Evolutionary conservation across 2,888 invertebrate genomes (phyloP).

Genomic region (Ormyrus thymus): DNA sequence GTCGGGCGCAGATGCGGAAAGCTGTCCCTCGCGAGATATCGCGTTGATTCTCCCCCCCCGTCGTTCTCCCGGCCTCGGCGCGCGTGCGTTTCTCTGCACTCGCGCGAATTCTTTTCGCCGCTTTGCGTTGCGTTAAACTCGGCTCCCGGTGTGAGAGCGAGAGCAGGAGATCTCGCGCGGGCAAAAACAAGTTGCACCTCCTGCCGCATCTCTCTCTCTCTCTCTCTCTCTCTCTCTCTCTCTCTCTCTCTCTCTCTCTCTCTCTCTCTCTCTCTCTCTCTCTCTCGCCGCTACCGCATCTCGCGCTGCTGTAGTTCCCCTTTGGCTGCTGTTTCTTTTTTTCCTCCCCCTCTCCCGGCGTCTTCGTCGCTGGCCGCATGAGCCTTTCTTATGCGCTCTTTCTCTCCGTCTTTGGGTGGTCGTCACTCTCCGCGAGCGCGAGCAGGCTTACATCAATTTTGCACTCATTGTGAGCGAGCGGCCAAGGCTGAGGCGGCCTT

Average conservation of each 20-base stretch:
- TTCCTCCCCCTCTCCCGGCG: neutral
- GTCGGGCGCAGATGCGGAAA: no score
- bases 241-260: conserved; percentile 7
- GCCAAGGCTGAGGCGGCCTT: conserved; percentile 50
- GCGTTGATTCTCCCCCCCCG: no score
- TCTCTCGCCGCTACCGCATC: neutral
- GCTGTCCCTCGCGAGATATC: no score
- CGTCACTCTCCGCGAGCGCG: conserved; percentile 44
- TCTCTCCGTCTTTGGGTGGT: conserved; percentile 53
- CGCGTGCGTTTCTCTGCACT: neutral
- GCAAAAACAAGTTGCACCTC: conserved; percentile 28
- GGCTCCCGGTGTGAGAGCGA: neutral
- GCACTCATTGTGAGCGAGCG: conserved; percentile 45
- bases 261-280: conserved; percentile 13
- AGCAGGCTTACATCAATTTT: conserved; percentile 50
- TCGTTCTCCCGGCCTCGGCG: neutral
- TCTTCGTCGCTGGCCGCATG: neutral
- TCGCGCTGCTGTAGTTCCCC: no score
- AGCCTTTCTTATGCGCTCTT: neutral
- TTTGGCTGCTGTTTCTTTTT: no score
- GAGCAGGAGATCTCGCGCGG: neutral
- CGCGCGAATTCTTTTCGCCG: conserved; percentile 7
- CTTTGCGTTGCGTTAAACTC: neutral
- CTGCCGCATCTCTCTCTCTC: neutral
- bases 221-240: conserved; percentile 6